These are phyloP conservation scores for Bagarius yarrelli DNA, from an alignment of 2,113 vertebrate species.

Conservation along the genomic window DNA sequence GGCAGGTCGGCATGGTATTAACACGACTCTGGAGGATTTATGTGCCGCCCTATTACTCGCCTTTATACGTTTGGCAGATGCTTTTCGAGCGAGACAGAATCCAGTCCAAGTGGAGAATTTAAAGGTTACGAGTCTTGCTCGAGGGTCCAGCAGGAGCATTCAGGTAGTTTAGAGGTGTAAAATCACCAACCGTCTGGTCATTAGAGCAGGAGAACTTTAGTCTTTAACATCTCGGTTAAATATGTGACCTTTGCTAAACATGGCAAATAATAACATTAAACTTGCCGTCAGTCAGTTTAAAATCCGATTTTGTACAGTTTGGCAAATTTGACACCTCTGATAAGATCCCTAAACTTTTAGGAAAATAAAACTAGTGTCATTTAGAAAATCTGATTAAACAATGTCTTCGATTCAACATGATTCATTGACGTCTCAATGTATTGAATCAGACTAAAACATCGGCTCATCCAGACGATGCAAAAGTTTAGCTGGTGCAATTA, in stretches of 20 bases:
- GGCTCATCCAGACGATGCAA: background rate
- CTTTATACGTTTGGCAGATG: slow-evolving; percentile 15
- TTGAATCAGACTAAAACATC: background rate
- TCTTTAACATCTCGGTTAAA: background rate
- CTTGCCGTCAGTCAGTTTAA: background rate
- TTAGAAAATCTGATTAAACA: background rate
- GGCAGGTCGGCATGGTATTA: slow-evolving; percentile 11
- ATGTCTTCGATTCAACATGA: background rate
- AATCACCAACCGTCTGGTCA: background rate
- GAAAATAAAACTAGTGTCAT: background rate
- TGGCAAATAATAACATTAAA: background rate
- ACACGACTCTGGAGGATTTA: background rate
- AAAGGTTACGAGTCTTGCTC: background rate
- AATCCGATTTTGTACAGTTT: background rate
- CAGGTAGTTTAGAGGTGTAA: background rate
- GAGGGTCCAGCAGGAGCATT: background rate
- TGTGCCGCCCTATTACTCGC: slow-evolving; percentile 7
- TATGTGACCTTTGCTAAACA: background rate
- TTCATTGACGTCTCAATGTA: background rate
- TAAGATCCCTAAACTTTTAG: background rate
- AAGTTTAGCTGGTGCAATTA: no score
- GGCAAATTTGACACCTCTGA: background rate
- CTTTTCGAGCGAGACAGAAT: background rate
- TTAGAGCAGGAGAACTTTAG: background rate
- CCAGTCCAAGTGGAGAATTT: background rate